Evolutionary conservation across 2,888 invertebrate genomes (phyloP).

Genomic region (Oligia latruncula): DNA sequence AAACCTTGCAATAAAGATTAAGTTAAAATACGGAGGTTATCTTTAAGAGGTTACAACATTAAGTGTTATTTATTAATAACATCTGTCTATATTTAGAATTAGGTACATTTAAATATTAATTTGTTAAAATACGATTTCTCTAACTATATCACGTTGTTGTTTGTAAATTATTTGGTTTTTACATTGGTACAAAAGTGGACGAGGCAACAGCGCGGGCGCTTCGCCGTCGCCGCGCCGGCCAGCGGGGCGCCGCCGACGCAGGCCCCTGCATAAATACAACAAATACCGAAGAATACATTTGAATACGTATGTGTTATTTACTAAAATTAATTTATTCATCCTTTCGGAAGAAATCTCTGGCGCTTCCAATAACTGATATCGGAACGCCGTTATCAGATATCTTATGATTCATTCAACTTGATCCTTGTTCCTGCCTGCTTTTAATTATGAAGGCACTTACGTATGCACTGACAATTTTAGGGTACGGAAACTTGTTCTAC

Average conservation of each 20-base stretch:
- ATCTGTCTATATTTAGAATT: constrained; percentile 59
- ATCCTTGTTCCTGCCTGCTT: constrained; percentile 39
- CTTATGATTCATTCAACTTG: constrained; percentile 49
- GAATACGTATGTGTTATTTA: constrained; percentile 74
- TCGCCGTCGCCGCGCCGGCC: constrained; percentile 60
- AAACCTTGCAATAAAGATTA: not conserved
- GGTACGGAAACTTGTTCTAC: too few species aligned
- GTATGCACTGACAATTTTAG: not conserved
- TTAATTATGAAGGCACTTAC: constrained; percentile 23
- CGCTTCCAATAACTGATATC: constrained; percentile 56
- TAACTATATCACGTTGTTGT: constrained; percentile 75
- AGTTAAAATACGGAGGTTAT: not conserved
- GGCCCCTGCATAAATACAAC: constrained; percentile 82
- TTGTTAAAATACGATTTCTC: constrained; percentile 74
- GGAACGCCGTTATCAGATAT: constrained; percentile 44
- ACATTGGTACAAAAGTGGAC: constrained; percentile 80
- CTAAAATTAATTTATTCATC: constrained; percentile 69
- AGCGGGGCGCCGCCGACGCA: constrained; percentile 78
- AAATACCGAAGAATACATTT: constrained; percentile 79
- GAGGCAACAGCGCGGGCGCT: constrained; percentile 79
- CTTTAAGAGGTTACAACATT: not conserved
- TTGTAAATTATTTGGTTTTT: constrained; percentile 85
- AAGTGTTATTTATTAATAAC: not conserved
- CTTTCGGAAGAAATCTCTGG: constrained; percentile 44
- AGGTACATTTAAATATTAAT: constrained; percentile 76